Percentiles rank a stretch among this genome's conserved stretches.
Evolutionary conservation across 92 coral and sea anemone genomes (phyloP).

Genomic region (Isaurus tuberculatus): DNA sequence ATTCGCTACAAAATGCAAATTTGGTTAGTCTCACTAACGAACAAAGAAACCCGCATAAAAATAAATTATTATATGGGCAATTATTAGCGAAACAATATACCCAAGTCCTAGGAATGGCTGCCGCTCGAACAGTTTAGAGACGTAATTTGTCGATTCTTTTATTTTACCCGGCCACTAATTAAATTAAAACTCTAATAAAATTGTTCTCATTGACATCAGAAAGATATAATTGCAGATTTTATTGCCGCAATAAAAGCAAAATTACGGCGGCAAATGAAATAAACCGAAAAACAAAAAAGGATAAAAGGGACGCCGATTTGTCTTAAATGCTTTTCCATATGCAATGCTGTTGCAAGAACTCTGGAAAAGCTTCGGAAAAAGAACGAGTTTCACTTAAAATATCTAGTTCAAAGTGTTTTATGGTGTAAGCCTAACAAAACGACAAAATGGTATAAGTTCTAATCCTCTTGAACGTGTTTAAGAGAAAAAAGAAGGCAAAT

Average conservation of each 20-base stretch:
- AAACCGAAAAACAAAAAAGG: constrained; percentile 71
- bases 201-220: constrained; percentile 98
- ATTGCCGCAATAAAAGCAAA: constrained; percentile 94
- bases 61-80: constrained; percentile 76
- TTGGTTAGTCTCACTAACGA: constrained; percentile 49
- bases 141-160: constrained; percentile 85
- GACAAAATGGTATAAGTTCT: constrained; percentile 65
- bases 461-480: constrained; percentile 79
- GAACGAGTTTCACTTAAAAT: constrained; percentile 59
- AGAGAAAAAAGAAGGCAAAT: constrained; percentile 54
- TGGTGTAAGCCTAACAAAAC: constrained; percentile 48
- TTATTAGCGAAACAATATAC: constrained; percentile 93
- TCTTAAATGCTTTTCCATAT: constrained; percentile 90
- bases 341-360: constrained; percentile 64
- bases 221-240: constrained; percentile 96
- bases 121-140: constrained; percentile 80
- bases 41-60: constrained; percentile 91
- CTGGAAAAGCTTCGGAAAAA: constrained; percentile 72
- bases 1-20: constrained; percentile 63
- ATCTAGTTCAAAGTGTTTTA: constrained; percentile 40
- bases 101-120: constrained; percentile 75
- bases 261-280: constrained; percentile 89
- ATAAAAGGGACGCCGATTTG: constrained; percentile 82
- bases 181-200: constrained; percentile 99
- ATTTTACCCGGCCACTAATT: constrained; percentile 91